Percentiles rank a stretch among this genome's conserved stretches.
phyloP scores from a whole-genome alignment of 2,888 invertebrate genomes.

The Anodontia alba region DNA sequence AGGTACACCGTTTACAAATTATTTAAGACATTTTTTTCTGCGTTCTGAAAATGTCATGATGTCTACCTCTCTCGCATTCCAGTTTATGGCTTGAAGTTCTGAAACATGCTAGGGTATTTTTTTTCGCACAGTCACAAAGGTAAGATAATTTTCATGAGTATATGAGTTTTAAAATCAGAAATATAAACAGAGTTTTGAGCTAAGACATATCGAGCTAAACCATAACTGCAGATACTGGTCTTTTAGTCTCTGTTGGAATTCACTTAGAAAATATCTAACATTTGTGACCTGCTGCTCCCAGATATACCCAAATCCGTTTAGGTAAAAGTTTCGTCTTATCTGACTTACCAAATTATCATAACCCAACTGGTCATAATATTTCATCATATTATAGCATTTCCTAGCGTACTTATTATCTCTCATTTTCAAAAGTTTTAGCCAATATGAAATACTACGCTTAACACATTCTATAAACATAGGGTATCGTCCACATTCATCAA shows the following conservation, averaged over 20 bases:
- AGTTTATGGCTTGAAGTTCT: constrained; percentile 11
- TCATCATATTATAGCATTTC: constrained; percentile 14
- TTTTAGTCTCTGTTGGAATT: neutral
- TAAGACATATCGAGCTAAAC: neutral
- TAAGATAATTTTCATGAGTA: neutral
- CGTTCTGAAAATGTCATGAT: neutral
- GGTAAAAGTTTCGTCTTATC: neutral
- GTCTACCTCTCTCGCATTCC: constrained; percentile 22
- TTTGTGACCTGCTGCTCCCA: neutral
- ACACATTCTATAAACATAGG: neutral
- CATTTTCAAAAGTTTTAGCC: constrained; percentile 21
- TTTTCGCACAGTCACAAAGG: neutral
- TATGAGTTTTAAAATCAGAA: neutral
- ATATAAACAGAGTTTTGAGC: neutral
- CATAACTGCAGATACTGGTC: neutral
- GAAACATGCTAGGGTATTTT: neutral
- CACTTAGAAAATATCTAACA: neutral
- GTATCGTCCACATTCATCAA: constrained; percentile 21
- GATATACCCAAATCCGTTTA: neutral
- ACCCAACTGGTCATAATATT: neutral
- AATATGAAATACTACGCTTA: neutral
- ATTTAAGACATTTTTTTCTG: neutral
- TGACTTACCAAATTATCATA: neutral
- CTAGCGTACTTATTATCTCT: neutral
- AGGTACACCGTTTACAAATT: too few species aligned